These are phyloP conservation scores for Colostygia pectinataria DNA, from an alignment of 2,888 invertebrate genomes.

Conservation along the genomic window DNA sequence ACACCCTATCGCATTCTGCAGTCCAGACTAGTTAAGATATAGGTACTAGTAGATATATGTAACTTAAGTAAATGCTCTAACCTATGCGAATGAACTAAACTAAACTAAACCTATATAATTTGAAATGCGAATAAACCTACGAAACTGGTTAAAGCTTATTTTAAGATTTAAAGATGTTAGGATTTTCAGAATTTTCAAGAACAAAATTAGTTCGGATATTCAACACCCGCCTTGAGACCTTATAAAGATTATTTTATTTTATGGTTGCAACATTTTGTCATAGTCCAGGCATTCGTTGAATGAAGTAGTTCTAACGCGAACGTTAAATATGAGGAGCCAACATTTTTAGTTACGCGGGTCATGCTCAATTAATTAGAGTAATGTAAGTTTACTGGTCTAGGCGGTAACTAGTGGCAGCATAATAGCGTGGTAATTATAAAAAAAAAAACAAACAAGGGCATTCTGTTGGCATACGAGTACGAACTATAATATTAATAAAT, in stretches of 20 bases:
- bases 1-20: slow-evolving; percentile 35
- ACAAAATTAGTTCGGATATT: neutral
- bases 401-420: neutral
- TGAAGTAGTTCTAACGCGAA: no score
- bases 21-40: slow-evolving; percentile 19
- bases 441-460: slow-evolving; percentile 18
- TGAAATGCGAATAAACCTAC: slow-evolving; percentile 18
- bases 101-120: no score
- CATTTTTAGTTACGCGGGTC: no score
- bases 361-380: no score
- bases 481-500: slow-evolving; percentile 7
- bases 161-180: neutral
- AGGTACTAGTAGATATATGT: no score
- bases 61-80: slow-evolving; percentile 14
- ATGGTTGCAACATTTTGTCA: no score
- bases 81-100: no score
- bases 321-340: no score
- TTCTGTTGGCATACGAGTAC: slow-evolving; percentile 8
- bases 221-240: no score
- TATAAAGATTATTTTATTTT: no score
- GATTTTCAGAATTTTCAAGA: neutral
- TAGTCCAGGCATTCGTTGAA: no score
- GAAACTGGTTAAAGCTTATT: slow-evolving; percentile 8
- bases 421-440: slow-evolving; percentile 6
- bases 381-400: no score